phyloP scores from a whole-genome alignment of 2,888 invertebrate genomes.

The Melanostoma mellinum region DNA sequence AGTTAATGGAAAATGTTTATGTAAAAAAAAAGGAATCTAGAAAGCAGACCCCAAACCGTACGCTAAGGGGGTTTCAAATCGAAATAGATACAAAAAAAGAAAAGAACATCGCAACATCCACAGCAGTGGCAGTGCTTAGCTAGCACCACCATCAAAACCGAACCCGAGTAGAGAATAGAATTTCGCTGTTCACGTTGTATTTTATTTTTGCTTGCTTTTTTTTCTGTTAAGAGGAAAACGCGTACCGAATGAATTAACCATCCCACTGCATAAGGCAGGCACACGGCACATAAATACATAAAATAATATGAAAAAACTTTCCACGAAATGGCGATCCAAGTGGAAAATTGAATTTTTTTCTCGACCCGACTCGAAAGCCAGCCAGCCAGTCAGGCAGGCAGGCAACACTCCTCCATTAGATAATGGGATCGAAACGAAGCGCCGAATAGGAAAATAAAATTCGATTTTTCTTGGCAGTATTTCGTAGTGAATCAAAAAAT shows the following conservation, averaged over 20 bases:
- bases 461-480: conserved; percentile 32
- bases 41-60: conserved; percentile 41
- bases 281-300: conserved; percentile 64
- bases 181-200: conserved; percentile 41
- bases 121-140: conserved; percentile 18
- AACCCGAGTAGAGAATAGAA: conserved; percentile 58
- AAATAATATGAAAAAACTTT: conserved; percentile 62
- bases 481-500: conserved; percentile 42
- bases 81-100: conserved; percentile 64
- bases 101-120: conserved; percentile 46
- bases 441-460: conserved; percentile 21
- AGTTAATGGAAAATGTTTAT: conserved; percentile 37
- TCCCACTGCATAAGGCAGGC: conserved; percentile 63
- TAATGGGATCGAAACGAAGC: conserved; percentile 60
- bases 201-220: conserved; percentile 27
- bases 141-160: conserved; percentile 42
- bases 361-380: conserved; percentile 58
- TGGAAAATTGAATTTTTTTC: conserved; percentile 66
- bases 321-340: conserved; percentile 71
- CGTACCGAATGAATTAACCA: conserved; percentile 70
- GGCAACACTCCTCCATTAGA: conserved; percentile 62
- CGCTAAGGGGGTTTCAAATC: conserved; percentile 54
- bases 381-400: conserved; percentile 37
- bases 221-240: conserved; percentile 54
- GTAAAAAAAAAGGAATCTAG: conserved; percentile 24